Conservation (phyloP, 1,140 invertebrate genomes). For the Papilio helenus region DNA sequence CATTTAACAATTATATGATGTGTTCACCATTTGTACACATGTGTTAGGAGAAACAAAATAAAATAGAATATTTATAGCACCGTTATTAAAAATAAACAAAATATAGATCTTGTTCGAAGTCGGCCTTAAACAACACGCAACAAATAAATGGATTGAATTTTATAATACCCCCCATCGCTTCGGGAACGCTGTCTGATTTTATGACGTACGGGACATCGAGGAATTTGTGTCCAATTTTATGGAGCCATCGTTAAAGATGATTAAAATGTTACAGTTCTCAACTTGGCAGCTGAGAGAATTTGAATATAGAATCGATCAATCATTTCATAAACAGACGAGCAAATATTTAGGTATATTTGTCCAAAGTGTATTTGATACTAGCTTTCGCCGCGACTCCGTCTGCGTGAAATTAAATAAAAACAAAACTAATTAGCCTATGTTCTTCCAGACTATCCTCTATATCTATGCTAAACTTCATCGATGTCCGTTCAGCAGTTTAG, state of each 20-base stretch:
- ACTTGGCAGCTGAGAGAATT: conserved; percentile 4
- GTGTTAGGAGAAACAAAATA: not conserved
- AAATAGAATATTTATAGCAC: not conserved
- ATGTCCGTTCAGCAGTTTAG: too few species aligned
- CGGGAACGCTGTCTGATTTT: conserved; percentile 46
- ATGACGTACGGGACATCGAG: conserved; percentile 47
- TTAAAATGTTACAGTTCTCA: conserved; percentile 41
- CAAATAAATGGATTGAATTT: conserved; percentile 41
- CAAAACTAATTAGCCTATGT: too few species aligned
- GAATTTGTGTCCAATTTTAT: conserved; percentile 49
- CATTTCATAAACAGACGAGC: conserved; percentile 4
- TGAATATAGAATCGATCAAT: not conserved
- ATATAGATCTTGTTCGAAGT: conserved; percentile 21
- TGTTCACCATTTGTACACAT: too few species aligned
- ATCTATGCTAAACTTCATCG: too few species aligned
- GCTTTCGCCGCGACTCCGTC: too few species aligned
- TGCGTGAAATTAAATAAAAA: too few species aligned
- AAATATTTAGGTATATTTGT: not conserved
- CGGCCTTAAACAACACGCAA: conserved; percentile 19
- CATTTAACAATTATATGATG: not conserved
- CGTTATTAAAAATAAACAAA: conserved; percentile 18
- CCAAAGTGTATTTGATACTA: too few species aligned
- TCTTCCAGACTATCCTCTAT: too few species aligned
- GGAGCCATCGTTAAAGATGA: conserved; percentile 45
- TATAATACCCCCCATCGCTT: conserved; percentile 49